phyloP scores from a whole-genome alignment of 2,113 vertebrate species.

The Ailuropoda melanoleuca region DNA sequence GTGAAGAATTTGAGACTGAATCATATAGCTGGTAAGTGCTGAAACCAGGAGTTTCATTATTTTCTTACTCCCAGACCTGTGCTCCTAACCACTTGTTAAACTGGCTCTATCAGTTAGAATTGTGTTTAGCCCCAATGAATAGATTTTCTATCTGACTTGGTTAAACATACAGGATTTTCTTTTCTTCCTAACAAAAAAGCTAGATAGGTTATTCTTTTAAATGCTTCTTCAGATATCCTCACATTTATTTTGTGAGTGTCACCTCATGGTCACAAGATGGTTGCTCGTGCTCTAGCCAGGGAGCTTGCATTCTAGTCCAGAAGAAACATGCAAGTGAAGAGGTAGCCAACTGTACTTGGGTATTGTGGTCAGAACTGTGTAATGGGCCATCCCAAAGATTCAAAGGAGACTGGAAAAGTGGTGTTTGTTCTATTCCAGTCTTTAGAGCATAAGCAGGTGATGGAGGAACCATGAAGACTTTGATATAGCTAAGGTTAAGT shows the following conservation, averaged over 20 bases:
- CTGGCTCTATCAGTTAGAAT: background rate
- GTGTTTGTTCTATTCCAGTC: background rate
- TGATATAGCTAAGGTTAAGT: background rate
- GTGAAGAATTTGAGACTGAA: too few species aligned
- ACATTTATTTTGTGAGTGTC: background rate
- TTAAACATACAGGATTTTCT: background rate
- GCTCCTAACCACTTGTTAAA: background rate
- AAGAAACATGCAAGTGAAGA: background rate
- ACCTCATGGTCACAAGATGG: background rate
- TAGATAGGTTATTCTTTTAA: background rate
- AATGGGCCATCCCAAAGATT: background rate
- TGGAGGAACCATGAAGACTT: background rate
- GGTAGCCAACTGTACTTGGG: background rate
- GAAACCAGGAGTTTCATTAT: too few species aligned
- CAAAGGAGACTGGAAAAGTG: background rate
- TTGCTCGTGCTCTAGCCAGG: background rate
- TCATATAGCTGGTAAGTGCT: too few species aligned
- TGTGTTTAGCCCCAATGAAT: background rate
- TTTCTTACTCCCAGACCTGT: background rate
- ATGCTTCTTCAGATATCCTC: background rate
- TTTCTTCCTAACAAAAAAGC: background rate
- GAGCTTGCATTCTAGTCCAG: background rate
- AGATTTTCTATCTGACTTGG: background rate
- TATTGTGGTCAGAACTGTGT: background rate
- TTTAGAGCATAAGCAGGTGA: background rate